phyloP scores from a whole-genome alignment of 2,797 vertebrate species.

The Phrynocephalus guinanensis region DNA sequence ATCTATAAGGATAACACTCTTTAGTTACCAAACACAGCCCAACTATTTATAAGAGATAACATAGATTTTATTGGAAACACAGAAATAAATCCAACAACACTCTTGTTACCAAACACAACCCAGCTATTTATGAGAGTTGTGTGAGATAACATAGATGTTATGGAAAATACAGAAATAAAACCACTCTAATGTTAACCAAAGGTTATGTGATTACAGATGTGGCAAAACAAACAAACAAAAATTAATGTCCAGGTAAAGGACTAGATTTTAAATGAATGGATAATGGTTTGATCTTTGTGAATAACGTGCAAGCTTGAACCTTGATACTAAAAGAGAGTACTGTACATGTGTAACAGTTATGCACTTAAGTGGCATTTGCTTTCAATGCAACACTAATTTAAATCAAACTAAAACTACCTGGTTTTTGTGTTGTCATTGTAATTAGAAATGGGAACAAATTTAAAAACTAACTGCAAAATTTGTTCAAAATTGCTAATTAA shows the following conservation, averaged over 20 bases:
- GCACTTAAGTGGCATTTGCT: background rate
- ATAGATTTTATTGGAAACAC: constrained; percentile 28
- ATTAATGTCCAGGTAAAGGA: constrained; percentile 5
- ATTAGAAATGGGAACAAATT: too few relatives aligned
- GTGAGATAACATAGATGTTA: constrained; percentile 42
- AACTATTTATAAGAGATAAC: constrained; percentile 38
- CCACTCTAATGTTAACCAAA: constrained; percentile 30
- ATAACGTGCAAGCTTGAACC: background rate
- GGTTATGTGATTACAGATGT: constrained; percentile 25
- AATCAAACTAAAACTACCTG: background rate
- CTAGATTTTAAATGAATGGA: constrained; percentile 22
- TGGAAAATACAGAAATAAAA: constrained; percentile 22
- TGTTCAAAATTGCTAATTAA: too few relatives aligned
- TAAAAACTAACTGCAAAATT: too few relatives aligned
- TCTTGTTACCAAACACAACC: constrained; percentile 13
- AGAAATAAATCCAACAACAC: constrained; percentile 15
- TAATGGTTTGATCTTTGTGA: background rate
- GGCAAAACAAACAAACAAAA: background rate
- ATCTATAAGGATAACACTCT: background rate
- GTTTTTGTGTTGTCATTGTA: background rate
- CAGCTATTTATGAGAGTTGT: constrained; percentile 29
- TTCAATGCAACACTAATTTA: background rate
- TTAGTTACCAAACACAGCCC: constrained; percentile 3
- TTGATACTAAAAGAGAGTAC: constrained; percentile 10
- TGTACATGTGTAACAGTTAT: background rate